Base-by-base conservation (phyloP, 1,140 invertebrate species). In the Drosophila novamexicana region DNA sequence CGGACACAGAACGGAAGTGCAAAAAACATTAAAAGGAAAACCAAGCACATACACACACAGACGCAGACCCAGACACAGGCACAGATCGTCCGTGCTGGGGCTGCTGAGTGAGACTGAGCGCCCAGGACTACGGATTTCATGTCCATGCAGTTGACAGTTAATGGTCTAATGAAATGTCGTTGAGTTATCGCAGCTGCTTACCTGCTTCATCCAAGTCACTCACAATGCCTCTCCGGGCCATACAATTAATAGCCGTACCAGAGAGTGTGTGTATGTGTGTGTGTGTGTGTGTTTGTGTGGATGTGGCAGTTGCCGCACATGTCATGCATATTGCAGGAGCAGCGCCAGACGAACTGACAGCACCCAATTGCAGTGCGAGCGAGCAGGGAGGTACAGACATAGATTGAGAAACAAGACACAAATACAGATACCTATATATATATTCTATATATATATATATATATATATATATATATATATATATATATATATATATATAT, bases 101-200 rank as follows among this genome's bases (percentile, higher is more conserved):
- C n/a, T 16, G 50, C 50, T 37, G 52, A 37, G 34, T 7, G 14
- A 16, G 52, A 14, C 34, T 7, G 40, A 8, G 37, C 14, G 36
- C 34, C 1, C 2, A 10, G 34, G 16, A 54, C 32, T 16, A 4
- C 7, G 18, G 16, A 18, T 36, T 32, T 8, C 29, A 16, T 44
- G 49, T 34, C 49, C 40, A 57, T 86, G 83, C 79, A 83, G 68
- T 64, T 88, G 83, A 89, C 83, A 89, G 68, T 77, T 88, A 83
- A 88, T 79, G 83, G 76, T 79, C 79, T 86, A 86, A 86, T 86
- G 83, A 89, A 86, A 86, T 88, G 83, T 74, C 66, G 77, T 83
- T 83, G 83, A 70, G 63, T 83, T 88, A 73, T 86, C 61, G 82
- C 82, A 81, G 63, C 83, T 77, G 74, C 59, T 69, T 77, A 76